Evolutionary conservation across 2,888 invertebrate genomes (phyloP).

Genomic region (Microplitis manilae): DNA sequence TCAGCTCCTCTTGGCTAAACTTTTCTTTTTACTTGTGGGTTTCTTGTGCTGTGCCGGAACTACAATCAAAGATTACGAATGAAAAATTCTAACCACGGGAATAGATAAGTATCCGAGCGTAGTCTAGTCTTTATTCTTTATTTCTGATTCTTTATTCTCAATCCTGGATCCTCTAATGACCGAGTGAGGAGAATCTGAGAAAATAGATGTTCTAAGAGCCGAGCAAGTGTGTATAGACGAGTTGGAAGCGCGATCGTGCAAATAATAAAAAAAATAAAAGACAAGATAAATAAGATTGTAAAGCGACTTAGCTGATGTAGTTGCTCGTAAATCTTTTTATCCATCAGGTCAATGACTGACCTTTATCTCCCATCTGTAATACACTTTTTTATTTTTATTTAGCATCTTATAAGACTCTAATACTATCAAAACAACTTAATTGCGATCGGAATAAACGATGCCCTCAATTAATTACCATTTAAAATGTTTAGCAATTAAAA

Average conservation of each 20-base stretch:
- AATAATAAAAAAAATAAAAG: slow-evolving; percentile 15
- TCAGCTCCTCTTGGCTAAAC: not conserved
- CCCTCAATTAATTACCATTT: not conserved
- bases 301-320: slow-evolving; percentile 18
- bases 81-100: slow-evolving; percentile 36
- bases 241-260: slow-evolving; percentile 32
- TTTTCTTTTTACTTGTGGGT: not conserved
- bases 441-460: not conserved
- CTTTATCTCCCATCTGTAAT: slow-evolving; percentile 9
- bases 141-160: not conserved
- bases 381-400: slow-evolving; percentile 4
- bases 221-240: not conserved
- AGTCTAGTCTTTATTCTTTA: slow-evolving; percentile 27
- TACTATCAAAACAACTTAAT: slow-evolving; percentile 12
- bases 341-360: slow-evolving; percentile 16
- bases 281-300: slow-evolving; percentile 17
- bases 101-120: slow-evolving; percentile 35
- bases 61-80: slow-evolving; percentile 40
- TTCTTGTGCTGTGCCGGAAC: slow-evolving; percentile 8
- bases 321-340: slow-evolving; percentile 19
- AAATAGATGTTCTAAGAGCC: not conserved
- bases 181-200: not conserved
- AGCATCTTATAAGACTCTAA: not conserved
- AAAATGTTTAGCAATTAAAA: not conserved
- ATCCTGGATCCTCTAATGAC: slow-evolving; percentile 23